Percentiles rank a stretch among this genome's conserved stretches.
Conservation (phyloP, 2,888 invertebrate genomes). For the Pseudococcus jackbeardsleyi region DNA sequence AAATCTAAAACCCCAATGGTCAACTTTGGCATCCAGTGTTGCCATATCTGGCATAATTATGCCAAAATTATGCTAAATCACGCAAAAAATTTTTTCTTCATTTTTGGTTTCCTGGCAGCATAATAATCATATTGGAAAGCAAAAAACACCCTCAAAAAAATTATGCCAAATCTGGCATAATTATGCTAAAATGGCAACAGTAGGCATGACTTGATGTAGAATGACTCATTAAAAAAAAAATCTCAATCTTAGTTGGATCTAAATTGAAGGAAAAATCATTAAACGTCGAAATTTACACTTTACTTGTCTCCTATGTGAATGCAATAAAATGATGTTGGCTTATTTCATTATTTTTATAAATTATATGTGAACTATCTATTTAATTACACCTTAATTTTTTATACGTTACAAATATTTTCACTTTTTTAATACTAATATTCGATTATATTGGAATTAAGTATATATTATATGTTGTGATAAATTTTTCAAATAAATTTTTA, state of each 20-base stretch:
- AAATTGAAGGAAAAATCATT: not conserved
- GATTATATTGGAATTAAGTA: conserved; percentile 12
- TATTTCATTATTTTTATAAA: not conserved
- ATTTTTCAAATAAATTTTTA: conserved; percentile 50
- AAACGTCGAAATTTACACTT: not conserved
- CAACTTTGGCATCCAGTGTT: too few species aligned
- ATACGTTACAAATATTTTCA: not conserved
- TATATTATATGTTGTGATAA: conserved; percentile 30
- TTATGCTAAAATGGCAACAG: too few species aligned
- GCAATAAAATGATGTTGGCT: not conserved
- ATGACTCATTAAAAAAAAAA: not conserved
- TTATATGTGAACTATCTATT: not conserved
- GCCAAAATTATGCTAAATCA: too few species aligned
- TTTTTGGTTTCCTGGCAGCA: too few species aligned
- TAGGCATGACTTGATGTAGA: too few species aligned
- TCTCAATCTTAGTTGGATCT: not conserved
- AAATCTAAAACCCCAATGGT: too few species aligned
- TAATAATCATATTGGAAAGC: too few species aligned
- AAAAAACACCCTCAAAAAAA: too few species aligned
- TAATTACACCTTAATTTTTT: conserved; percentile 3
- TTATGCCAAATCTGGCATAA: too few species aligned
- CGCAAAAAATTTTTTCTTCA: too few species aligned
- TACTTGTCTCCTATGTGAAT: not conserved
- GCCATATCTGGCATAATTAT: too few species aligned
- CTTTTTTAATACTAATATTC: conserved; percentile 11